Percentiles rank a stretch among this genome's conserved stretches.
Conservation (phyloP, 2,797 vertebrate species). For the Schizothorax lantsangensis region DNA sequence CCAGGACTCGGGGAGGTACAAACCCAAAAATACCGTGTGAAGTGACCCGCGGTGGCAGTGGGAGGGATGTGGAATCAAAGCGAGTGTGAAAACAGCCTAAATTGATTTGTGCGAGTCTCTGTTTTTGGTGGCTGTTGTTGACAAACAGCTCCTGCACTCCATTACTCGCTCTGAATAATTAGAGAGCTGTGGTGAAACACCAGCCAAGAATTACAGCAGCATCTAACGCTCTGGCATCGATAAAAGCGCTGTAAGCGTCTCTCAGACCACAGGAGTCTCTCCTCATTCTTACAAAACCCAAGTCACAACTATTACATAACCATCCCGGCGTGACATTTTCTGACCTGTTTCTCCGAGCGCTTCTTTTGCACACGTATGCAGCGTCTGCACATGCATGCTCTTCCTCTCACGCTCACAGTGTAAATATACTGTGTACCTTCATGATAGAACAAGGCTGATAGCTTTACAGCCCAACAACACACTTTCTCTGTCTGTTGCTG, state of each 20-base stretch:
- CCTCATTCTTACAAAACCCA: constrained; percentile 8
- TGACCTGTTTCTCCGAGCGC: not conserved
- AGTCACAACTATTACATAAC: constrained; percentile 5
- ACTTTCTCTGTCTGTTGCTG: constrained; percentile 8
- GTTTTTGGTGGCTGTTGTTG: constrained; percentile 6
- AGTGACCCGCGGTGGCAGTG: not conserved
- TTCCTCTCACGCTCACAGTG: not conserved
- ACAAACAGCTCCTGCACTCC: constrained; percentile 22
- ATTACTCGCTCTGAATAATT: constrained; percentile 33
- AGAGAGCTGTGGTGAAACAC: not conserved
- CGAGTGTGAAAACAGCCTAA: constrained; percentile 18
- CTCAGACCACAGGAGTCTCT: not conserved
- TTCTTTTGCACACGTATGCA: not conserved
- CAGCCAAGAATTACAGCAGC: constrained; percentile 8
- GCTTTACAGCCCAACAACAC: constrained; percentile 12
- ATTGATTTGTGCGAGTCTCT: not conserved
- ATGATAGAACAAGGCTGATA: constrained; percentile 24
- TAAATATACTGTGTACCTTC: constrained; percentile 21
- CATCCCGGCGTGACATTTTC: not conserved
- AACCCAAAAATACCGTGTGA: not conserved
- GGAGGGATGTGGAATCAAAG: constrained; percentile 8
- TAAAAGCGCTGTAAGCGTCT: too few relatives aligned
- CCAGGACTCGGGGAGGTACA: not conserved
- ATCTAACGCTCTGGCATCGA: not conserved
- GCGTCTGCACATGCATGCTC: not conserved